phyloP scores from a whole-genome alignment of 2,113 vertebrate genomes.

The Syrmaticus mikado region DNA sequence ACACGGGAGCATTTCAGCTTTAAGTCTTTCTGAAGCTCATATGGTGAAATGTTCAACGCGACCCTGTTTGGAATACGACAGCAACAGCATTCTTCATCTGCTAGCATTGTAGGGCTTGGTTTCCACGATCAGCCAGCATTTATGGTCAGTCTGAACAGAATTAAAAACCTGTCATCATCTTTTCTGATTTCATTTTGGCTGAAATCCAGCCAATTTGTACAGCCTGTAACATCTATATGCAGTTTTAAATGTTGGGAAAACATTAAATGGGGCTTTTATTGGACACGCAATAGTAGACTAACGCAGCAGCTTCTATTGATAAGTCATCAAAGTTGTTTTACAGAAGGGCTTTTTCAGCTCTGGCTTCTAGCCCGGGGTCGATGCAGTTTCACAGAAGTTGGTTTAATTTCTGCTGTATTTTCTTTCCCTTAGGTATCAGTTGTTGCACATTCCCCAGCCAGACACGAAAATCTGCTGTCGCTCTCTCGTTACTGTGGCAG shows the following conservation, averaged over 20 bases:
- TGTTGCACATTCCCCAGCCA: constrained; percentile 32
- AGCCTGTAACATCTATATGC: not conserved
- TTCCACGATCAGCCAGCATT: not conserved
- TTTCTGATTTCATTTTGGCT: not conserved
- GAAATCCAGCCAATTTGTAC: not conserved
- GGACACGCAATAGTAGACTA: not conserved
- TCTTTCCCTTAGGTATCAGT: constrained; percentile 22
- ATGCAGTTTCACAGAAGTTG: not conserved
- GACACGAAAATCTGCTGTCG: not conserved
- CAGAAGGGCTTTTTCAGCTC: not conserved
- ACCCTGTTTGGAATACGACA: not conserved
- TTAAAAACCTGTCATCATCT: constrained; percentile 17
- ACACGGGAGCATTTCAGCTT: not conserved
- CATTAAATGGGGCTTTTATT: constrained; percentile 11
- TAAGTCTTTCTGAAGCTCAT: not conserved
- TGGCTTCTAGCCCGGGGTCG: constrained; percentile 35
- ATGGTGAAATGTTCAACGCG: not conserved
- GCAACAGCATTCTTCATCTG: not conserved
- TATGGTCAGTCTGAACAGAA: not conserved
- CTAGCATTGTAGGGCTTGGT: not conserved
- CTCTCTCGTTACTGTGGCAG: constrained; percentile 4
- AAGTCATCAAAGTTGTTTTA: constrained; percentile 41
- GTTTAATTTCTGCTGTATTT: constrained; percentile 25
- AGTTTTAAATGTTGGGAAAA: constrained; percentile 21
- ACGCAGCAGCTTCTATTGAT: constrained; percentile 14